These are phyloP conservation scores for Agrilus cyanescens DNA, from an alignment of 2,888 invertebrate species.

Conservation along the genomic window DNA sequence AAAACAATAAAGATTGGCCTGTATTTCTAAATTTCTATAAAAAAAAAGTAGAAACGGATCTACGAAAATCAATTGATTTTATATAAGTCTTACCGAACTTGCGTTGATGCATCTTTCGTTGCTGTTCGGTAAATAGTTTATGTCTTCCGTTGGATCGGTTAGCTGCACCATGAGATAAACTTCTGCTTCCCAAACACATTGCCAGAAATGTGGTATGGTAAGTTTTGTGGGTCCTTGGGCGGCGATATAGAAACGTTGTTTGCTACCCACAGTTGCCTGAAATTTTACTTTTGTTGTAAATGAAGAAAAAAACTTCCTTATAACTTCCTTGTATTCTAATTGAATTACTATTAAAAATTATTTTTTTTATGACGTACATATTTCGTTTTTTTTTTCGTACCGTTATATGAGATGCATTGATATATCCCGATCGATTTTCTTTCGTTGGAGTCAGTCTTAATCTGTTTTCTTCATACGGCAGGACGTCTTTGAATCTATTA, in stretches of 20 bases:
- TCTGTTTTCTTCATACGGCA: constrained; percentile 86
- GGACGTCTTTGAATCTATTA: constrained; percentile 52
- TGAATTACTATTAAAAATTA: not conserved
- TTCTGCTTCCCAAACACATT: constrained; percentile 82
- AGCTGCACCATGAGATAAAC: constrained; percentile 71
- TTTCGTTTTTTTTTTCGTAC: constrained; percentile 36
- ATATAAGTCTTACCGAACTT: constrained; percentile 43
- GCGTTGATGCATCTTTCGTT: constrained; percentile 48
- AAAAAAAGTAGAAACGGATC: no score
- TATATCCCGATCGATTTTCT: constrained; percentile 77
- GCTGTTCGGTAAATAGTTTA: constrained; percentile 49
- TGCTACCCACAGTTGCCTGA: constrained; percentile 71
- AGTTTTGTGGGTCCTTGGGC: constrained; percentile 55
- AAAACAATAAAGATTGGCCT: no score
- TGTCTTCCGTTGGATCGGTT: constrained; percentile 44
- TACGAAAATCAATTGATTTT: no score
- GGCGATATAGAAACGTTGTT: constrained; percentile 76
- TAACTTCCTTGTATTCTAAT: not conserved
- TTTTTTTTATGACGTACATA: not conserved
- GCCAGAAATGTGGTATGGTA: constrained; percentile 63
- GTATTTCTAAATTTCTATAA: no score
- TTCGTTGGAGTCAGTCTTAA: constrained; percentile 71
- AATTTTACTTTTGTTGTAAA: constrained; percentile 10
- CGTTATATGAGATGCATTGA: constrained; percentile 85
- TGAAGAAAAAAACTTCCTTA: not conserved